Evolutionary conservation across 1,140 invertebrate genomes (phyloP), one percentile per base, ranked within the genome.

Genomic region (Leptonema lineaticorne): DNA sequence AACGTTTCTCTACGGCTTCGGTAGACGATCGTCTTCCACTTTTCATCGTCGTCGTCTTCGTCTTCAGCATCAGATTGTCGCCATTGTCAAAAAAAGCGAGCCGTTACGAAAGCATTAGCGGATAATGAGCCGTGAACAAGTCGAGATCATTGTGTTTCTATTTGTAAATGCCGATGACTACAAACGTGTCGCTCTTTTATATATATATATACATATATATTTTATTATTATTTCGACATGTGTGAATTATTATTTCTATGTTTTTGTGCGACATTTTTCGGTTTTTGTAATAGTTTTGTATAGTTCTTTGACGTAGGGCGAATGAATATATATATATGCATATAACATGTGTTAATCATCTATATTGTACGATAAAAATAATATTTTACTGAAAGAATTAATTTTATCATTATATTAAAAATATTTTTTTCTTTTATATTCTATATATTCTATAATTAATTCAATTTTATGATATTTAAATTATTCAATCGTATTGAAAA

Each of bases 51-150:
- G 30, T 45, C 58, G 68, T 56, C 28, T 33, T 57, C 68, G 58
- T 27, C 46, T 48, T 41, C 45, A 48, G 67, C 58, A 9, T 60
- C 28, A 63, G 67, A 63, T n/a, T 30, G 68, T 63, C 30, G 41
- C 33, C 57, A 67, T 67, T 70, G 69, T 70, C 69, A 60, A 70
- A 70, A n/a, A n/a, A 67, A 63, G 45, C 69, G 69, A 63, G 62
- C 59, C 69, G 69, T 70, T 67, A 63, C 69, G 57, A 70, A 70
- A 63, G 69, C 66, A 70, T 70, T 70, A 70, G 64, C 50, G 30
- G 64, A 67, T 70, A 70, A 70, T 70, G 69, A 70, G 63, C 58
- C 69, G 65, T 70, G 69, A 67, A 70, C 57, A 22, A n/a, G n/a
- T n/a, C 30, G 65, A 30, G 66, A 63, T 67, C 69, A 70, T 70